Evolutionary conservation across 2,888 invertebrate species (phyloP), one percentile per base, ranked within the genome.

Genomic region (Oscheius sp.): DNA sequence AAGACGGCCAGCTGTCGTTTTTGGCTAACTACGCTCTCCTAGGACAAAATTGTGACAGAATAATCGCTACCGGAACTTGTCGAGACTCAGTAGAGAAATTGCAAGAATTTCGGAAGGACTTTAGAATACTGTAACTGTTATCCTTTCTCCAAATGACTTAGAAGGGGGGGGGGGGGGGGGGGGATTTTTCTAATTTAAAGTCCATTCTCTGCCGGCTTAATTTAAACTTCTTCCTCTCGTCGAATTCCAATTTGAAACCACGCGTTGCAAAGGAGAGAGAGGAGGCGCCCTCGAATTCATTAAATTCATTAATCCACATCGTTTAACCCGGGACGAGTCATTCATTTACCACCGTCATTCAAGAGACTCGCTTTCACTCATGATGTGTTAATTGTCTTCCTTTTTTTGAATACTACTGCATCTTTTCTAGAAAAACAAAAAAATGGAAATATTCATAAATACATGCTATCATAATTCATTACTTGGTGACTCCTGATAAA

Each of bases 301-400:
- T 62, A 62, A 62, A 47, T 62, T 62, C 47, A 47, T 62, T 59
- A 59, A 59, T 59, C 59, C 59, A 59, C 59, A 59, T 59, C 59
- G 59, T 59, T 59, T 59, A 59, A 59, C 41, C 41, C 17, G 38
- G 36, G 36, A 22, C 50, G 8, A 9, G 50, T 17, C 26, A 26
- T n/a, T 24, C n/a, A 41, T 41, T 41, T 14, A 41, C 41, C 41
- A 41, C n/a, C n/a, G 41, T 41, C 41, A 41, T 41, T 41, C 12
- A 41, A n/a, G n/a, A n/a, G n/a, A n/a, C n/a, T n/a, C n/a, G n/a
- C n/a, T n/a, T n/a, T n/a, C n/a, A n/a, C n/a, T n/a, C n/a, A n/a
- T n/a, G n/a, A n/a, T n/a, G n/a, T n/a, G n/a, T n/a, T n/a, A n/a
- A n/a, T n/a, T n/a, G n/a, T n/a, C n/a, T n/a, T n/a, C n/a, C n/a